These are phyloP conservation scores for Rhinella marina DNA, from an alignment of 2,797 vertebrate species.

Conservation along the genomic window DNA sequence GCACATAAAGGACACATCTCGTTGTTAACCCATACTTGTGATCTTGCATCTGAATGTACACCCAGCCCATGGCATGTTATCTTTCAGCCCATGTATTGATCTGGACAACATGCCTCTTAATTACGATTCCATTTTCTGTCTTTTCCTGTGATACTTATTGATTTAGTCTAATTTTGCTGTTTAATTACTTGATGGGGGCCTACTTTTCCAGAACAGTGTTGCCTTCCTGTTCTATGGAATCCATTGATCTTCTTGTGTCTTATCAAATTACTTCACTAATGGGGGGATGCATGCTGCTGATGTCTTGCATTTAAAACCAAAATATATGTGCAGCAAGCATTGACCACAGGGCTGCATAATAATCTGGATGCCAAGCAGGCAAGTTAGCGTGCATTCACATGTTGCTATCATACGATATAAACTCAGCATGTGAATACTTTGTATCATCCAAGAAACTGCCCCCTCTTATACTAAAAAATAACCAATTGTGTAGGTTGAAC, in stretches of 20 bases:
- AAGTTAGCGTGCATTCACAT: neutral
- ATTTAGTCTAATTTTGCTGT: neutral
- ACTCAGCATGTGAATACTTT: neutral
- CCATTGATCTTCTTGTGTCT: neutral
- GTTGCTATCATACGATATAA: neutral
- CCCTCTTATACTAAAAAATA: no score
- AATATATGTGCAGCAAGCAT: neutral
- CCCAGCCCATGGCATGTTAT: neutral
- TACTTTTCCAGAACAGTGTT: neutral
- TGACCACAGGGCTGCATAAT: neutral
- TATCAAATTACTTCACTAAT: neutral
- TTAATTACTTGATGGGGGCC: conserved; percentile 17
- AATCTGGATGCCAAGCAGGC: neutral
- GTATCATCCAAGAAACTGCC: no score
- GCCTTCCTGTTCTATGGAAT: neutral
- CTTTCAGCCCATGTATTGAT: neutral
- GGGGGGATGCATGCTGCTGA: neutral
- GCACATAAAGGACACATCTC: neutral
- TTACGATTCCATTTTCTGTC: conserved; percentile 22
- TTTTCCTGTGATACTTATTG: conserved; percentile 8
- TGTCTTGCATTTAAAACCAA: neutral
- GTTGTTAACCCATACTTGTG: neutral
- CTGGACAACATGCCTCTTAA: conserved; percentile 28
- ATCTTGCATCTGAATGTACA: neutral
- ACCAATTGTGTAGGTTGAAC: no score